Base-by-base conservation (phyloP, 2,888 invertebrate genomes). In the Kryphioiulus occultus region DNA sequence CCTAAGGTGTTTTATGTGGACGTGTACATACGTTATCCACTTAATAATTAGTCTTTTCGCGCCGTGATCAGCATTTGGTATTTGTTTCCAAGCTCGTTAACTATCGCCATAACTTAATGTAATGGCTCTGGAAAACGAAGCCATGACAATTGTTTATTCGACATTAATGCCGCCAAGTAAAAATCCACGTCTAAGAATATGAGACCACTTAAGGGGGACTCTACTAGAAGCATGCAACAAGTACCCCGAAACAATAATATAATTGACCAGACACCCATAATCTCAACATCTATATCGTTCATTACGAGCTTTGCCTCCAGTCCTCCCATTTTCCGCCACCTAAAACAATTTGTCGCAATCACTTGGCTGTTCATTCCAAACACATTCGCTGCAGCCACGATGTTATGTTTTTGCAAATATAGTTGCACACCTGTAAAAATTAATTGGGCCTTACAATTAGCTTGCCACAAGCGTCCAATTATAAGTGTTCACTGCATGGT, bases 1-100 rank as follows among this genome's bases (percentile, higher is more conserved):
- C 68, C 68, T 68, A 68, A 68, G 68, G 68, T 68, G 68, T 68
- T 68, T n/a, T 68, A 68, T 68, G 68, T 68, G 68, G 68, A 68
- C 68, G 68, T 68, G 68, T 68, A 68, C 68, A 68, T 68, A 68
- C 68, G 68, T 68, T 68, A 26, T 68, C 26, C 68, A 26, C 68
- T 68, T 68, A 68, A 68, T 68, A 68, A 68, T 68, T 68, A 68
- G 68, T 68, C 26, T 68, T 68, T 68, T 26, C 22, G 68, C 68
- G 26, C 22, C 68, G 68, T 68, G 68, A 22, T 68, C 68, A 68
- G 68, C 68, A 68, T 68, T 68, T 68, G 68, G 22, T 68, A 68
- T 68, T 26, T 22, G 68, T 22, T 68, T 68, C 12, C 10, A 68
- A 26, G 10, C 26, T 68, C 22, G 68, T 68, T 68, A 68, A 68